These are phyloP conservation scores for Falcunculus frontatus DNA, from an alignment of 2,113 vertebrate species.

Conservation along the genomic window DNA sequence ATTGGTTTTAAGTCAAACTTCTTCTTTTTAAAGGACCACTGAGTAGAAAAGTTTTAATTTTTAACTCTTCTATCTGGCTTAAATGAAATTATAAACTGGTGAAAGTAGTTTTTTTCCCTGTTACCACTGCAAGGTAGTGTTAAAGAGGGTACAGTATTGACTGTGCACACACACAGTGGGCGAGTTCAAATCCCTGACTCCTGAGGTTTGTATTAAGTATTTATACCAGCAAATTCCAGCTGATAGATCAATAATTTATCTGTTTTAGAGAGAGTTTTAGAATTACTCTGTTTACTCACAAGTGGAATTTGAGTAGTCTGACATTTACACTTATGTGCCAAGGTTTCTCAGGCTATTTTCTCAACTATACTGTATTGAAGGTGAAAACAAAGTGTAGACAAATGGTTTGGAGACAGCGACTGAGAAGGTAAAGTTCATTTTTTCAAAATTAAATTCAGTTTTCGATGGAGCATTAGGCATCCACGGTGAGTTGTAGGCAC, in stretches of 20 bases:
- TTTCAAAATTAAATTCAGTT: background rate
- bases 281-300: background rate
- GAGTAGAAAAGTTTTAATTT: background rate
- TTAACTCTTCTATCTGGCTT: background rate
- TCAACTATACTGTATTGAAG: background rate
- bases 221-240: background rate
- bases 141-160: background rate
- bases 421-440: background rate
- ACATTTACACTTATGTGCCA: background rate
- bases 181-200: background rate
- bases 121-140: background rate
- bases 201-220: background rate
- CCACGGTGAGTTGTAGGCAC: background rate
- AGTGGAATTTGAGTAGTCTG: background rate
- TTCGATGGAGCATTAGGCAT: background rate
- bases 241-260: background rate
- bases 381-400: background rate
- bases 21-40: background rate
- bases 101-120: background rate
- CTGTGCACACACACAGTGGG: background rate
- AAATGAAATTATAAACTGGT: background rate
- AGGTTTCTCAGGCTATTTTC: background rate
- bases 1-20: background rate
- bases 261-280: background rate
- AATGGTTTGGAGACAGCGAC: background rate